Evolutionary conservation across 2,113 vertebrate species (phyloP), one percentile per base, ranked within the genome.

Genomic region (Halichoeres trimaculatus): DNA sequence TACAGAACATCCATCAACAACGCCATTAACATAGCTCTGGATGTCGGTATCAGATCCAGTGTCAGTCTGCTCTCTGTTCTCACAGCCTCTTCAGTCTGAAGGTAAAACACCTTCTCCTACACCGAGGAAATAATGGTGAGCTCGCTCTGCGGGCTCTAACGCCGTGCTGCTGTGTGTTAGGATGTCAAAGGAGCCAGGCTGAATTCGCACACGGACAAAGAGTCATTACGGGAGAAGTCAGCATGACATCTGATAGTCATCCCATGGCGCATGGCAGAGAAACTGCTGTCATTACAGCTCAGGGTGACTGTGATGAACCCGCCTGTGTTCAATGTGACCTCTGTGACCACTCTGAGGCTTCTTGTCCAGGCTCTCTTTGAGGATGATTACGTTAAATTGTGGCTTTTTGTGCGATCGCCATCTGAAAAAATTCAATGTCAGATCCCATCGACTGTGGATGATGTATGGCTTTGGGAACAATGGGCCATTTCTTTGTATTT

Each of bases 131-230:
- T 71, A 78, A 83, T 54, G 43, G 58, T 1, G 59, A 55, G 58
- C 35, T 80, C 48, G 23, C 43, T 45, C 17, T 45, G 51, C 30
- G 35, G 6, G 56, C 60, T 66, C 55, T 62, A 56, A 81, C 10
- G 76, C 74, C 58, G 30, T 38, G 8, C 23, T 10, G 61, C 70
- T 34, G 75, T 40, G 77, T 36, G 77, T 75, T 58, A 24, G 68
- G 77, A 53, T 70, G 74, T 81, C 81, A 88, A 78, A 79, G 56
- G 53, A 68, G 65, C 68, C 19, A 76, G 61, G 69, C 55, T 69
- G 80, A 85, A 85, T 82, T 86, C 19, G 53, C 78, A 77, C 67
- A 55, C 22, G 63, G 69, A 84, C 71, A 89, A 70, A 81, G 61
- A 83, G 65, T 81, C 72, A 81, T 79, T 80, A 59, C 5, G 59